phyloP scores from a whole-genome alignment of 2,888 invertebrate species.

The Ectemnius continuus region DNA sequence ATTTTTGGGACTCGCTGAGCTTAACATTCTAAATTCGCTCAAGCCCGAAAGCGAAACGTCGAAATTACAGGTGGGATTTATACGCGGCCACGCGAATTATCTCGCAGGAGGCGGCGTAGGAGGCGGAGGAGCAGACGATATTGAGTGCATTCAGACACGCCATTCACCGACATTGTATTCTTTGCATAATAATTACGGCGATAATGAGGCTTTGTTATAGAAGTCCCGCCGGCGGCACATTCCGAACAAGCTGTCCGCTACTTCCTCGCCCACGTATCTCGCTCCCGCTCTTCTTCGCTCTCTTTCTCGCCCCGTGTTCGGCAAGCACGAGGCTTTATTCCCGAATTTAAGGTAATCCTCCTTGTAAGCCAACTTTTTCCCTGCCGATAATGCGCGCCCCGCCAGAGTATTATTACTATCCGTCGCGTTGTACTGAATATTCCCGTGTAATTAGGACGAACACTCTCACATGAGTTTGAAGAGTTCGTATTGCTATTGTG shows the following conservation, averaged over 20 bases:
- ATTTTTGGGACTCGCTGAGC: too few species aligned
- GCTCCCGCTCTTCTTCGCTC: conserved; percentile 12
- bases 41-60: conserved; percentile 46
- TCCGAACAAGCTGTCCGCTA: conserved; percentile 50
- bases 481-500: conserved; percentile 36
- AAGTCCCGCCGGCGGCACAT: conserved; percentile 55
- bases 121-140: conserved; percentile 59
- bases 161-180: conserved; percentile 72
- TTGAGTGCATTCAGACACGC: conserved; percentile 76
- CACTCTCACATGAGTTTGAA: conserved; percentile 11
- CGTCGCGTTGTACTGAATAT: conserved; percentile 43
- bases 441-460: conserved; percentile 39
- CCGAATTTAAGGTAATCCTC: conserved; percentile 52
- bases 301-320: conserved; percentile 45
- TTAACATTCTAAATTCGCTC: too few species aligned
- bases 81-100: conserved; percentile 71
- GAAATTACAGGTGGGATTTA: conserved; percentile 74
- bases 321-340: conserved; percentile 51
- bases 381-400: conserved; percentile 40
- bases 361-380: conserved; percentile 55
- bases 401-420: conserved; percentile 53
- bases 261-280: conserved; percentile 20
- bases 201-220: conserved; percentile 74
- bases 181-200: conserved; percentile 76
- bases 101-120: conserved; percentile 60